phyloP scores from a whole-genome alignment of 64 coral and sea anemone species.

The Actinia tenebrosa region DNA sequence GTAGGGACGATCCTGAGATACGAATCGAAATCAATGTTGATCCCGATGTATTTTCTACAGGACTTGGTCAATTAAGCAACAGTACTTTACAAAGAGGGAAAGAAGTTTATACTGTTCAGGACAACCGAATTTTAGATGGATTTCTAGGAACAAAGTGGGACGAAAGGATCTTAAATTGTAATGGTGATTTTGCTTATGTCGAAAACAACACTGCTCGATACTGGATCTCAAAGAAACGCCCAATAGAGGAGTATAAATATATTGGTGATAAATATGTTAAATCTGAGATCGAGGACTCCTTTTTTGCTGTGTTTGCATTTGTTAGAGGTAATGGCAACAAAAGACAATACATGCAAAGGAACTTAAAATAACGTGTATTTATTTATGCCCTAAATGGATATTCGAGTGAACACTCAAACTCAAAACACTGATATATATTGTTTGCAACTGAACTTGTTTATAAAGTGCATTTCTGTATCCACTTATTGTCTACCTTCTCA shows the following conservation, averaged over 20 bases:
- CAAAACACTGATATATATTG: not conserved
- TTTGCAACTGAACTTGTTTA: no score
- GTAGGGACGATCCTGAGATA: constrained; percentile 42
- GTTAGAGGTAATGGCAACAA: constrained; percentile 57
- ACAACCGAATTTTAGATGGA: not conserved
- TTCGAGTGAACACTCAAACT: not conserved
- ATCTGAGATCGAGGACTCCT: constrained; percentile 6
- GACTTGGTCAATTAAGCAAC: not conserved
- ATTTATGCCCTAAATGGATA: no score
- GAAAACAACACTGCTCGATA: not conserved
- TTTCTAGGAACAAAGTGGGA: not conserved
- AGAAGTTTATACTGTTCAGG: not conserved
- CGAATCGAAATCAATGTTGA: constrained; percentile 30
- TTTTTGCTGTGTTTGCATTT: constrained; percentile 37
- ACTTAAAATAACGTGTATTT: not conserved
- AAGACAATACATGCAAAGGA: constrained; percentile 15
- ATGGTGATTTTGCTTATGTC: constrained; percentile 5
- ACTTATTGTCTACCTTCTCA: not conserved
- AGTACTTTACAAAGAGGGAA: not conserved
- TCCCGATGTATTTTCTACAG: constrained; percentile 35
- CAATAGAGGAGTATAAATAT: not conserved
- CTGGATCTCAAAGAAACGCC: not conserved
- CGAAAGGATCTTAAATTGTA: not conserved
- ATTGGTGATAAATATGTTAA: not conserved
- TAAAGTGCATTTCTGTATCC: constrained; percentile 12